Evolutionary conservation across 2,888 invertebrate species (phyloP), one percentile per base, ranked within the genome.

Genomic region (Dasypolia templi): DNA sequence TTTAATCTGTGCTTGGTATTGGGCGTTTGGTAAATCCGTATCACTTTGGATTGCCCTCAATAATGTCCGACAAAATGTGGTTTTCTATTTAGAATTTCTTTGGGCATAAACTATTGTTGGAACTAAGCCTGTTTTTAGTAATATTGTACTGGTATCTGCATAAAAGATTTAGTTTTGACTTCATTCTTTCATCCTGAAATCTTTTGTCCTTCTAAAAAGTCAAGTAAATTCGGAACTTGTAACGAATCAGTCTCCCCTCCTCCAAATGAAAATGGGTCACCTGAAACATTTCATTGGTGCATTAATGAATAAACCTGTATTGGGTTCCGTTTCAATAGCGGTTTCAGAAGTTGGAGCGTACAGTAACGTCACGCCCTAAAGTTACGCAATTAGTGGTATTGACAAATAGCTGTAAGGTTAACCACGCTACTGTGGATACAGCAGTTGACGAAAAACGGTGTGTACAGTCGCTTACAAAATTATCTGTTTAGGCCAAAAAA

Each of bases 331-430:
- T 51, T 55, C 44, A 78, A 72, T 72, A 64, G 55, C 64, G 58
- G 39, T 44, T 78, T 44, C 35, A 22, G 35, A 78, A 80, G 66
- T 82, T 78, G 49, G 32, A 51, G 26, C 49, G 53, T 14, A 66
- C 32, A 70, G 39, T 79, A 66, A 58, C 71, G 67, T 78, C 35
- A 82, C 58, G 72, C 63, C 58, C 51, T 44, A 55, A 80, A 82
- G 83, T 80, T 80, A 78, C 58, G 72, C 63, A 80, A 80, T 80
- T 80, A 80, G 55, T 72, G 79, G 59, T 80, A 78, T 67, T 72
- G 72, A 64, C 79, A 82, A 51, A 78, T 58, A 71, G n/a, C 66
- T 49, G 55, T 64, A 55, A 76, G 66, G 83, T 64, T 82, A 67
- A 77, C 56, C 66, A 19, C 68, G 35, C 12, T 42, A 35, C 65